phyloP scores from a whole-genome alignment of 2,113 vertebrate genomes.

The Pteropus alecto region DNA sequence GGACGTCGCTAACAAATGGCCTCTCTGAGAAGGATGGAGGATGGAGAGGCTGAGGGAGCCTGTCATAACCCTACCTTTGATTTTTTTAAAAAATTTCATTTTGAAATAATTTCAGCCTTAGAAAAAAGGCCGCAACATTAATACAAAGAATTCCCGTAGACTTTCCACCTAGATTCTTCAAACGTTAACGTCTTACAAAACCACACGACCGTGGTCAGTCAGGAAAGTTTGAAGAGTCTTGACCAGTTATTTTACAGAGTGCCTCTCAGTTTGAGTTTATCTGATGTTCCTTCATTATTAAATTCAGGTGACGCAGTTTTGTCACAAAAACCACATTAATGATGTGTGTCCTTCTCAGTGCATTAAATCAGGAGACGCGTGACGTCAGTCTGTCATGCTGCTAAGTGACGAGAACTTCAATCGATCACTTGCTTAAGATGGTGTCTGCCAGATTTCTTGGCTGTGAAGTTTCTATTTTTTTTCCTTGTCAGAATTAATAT shows the following conservation, averaged over 20 bases:
- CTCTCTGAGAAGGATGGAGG: not conserved
- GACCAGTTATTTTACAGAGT: not conserved
- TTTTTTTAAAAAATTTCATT: not conserved
- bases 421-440: not conserved
- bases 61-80: not conserved
- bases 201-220: not conserved
- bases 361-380: not conserved
- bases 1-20: not conserved
- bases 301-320: not conserved
- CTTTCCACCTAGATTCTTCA: not conserved
- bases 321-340: not conserved
- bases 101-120: slow-evolving; percentile 3
- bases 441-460: not conserved
- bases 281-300: not conserved
- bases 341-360: not conserved
- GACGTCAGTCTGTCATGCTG: not conserved
- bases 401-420: not conserved
- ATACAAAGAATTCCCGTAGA: not conserved
- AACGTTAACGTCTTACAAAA: not conserved
- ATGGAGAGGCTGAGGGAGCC: not conserved
- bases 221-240: not conserved
- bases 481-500: not conserved
- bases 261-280: not conserved
- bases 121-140: not conserved
- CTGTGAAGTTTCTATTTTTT: not conserved